A percentile compares a stretch with the other conserved stretches of the same genome.
These are phyloP conservation scores for Drepana falcataria DNA, from an alignment of 2,888 invertebrate species.

Conservation along the genomic window DNA sequence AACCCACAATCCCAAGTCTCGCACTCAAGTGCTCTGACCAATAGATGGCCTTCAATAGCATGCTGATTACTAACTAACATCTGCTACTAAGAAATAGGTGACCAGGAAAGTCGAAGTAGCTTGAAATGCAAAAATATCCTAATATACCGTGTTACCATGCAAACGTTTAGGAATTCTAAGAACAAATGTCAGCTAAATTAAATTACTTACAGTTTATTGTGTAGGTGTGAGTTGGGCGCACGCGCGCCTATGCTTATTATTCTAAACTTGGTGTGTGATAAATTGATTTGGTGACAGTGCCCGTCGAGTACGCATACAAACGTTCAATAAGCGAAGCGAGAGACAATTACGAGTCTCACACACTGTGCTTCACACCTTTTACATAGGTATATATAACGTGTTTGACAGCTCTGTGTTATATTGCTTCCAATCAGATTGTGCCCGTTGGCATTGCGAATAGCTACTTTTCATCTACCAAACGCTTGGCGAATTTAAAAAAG, in stretches of 20 bases:
- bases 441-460: not conserved
- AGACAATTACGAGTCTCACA: constrained; percentile 45
- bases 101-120: not conserved
- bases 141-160: constrained; percentile 3
- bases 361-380: constrained; percentile 35
- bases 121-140: not conserved
- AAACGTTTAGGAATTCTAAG: constrained; percentile 30
- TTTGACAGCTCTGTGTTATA: constrained; percentile 4
- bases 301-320: constrained; percentile 54
- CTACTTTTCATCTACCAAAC: not conserved
- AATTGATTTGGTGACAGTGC: constrained; percentile 63
- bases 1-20: no score
- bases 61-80: no score
- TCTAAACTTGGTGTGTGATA: constrained; percentile 56
- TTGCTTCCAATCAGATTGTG: not conserved
- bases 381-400: constrained; percentile 26
- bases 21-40: no score
- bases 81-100: not conserved
- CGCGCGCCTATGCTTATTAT: constrained; percentile 55
- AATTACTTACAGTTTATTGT: constrained; percentile 50
- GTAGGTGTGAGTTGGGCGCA: constrained; percentile 54
- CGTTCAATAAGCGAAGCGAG: constrained; percentile 41
- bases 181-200: constrained; percentile 41
- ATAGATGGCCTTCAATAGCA: no score
- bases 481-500: no score